Conservation (phyloP, 2,113 vertebrate species). For the Entomyzon cyanotis region DNA sequence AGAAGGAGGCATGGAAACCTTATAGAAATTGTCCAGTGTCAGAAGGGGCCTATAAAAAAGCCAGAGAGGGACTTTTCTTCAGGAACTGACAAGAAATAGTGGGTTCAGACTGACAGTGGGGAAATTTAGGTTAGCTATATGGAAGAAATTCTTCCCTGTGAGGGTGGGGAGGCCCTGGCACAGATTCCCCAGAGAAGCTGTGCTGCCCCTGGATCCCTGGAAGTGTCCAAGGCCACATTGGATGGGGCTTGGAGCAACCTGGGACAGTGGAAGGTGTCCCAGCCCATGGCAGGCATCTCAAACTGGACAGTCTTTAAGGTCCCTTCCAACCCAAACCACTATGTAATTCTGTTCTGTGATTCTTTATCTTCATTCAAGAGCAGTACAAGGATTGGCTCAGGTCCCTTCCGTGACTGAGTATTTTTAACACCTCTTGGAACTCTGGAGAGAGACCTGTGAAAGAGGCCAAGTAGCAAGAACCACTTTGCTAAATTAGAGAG, state of each 20-base stretch:
- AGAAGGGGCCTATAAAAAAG: not conserved
- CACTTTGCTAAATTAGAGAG: not conserved
- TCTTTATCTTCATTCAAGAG: not conserved
- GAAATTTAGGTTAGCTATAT: not conserved
- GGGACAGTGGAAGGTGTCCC: fast-evolving
- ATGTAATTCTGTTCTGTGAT: not conserved
- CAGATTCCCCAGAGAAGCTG: not conserved
- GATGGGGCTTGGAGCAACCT: fast-evolving
- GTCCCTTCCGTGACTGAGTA: not conserved
- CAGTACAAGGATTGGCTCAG: not conserved
- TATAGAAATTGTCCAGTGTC: fast-evolving
- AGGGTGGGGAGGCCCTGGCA: not conserved
- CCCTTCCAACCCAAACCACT: not conserved
- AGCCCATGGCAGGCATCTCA: not conserved
- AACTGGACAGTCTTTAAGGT: not conserved
- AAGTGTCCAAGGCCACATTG: fast-evolving
- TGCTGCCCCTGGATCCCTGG: not conserved
- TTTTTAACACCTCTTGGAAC: not conserved
- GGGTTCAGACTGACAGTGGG: not conserved
- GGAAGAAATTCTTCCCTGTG: not conserved
- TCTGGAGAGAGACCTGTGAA: not conserved
- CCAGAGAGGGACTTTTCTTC: not conserved
- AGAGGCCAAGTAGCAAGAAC: not conserved
- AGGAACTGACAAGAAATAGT: not conserved
- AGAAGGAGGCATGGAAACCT: not conserved